Conservation (phyloP, 1,140 invertebrate species). For the Chironomus tepperi region DNA sequence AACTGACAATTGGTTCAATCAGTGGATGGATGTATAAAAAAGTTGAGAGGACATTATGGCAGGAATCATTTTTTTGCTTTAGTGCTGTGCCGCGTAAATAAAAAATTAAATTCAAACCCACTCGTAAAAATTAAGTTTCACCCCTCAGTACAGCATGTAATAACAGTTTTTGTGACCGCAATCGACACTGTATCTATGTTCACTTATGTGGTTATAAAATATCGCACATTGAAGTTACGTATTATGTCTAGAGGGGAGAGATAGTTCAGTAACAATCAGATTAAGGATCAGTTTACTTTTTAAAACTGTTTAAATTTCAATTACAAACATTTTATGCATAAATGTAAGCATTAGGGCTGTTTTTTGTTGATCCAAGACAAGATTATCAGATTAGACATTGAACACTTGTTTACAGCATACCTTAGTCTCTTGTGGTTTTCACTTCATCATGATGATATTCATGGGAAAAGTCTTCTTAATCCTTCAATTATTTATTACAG, state of each 20-base stretch:
- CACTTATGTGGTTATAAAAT: background rate
- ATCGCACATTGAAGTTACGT: background rate
- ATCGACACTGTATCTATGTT: background rate
- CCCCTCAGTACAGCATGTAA: background rate
- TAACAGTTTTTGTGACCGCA: background rate
- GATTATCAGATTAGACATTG: conserved; percentile 8
- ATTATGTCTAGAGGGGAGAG: background rate
- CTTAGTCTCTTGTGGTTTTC: background rate
- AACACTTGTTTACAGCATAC: conserved; percentile 7
- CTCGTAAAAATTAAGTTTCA: background rate
- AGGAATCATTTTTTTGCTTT: background rate
- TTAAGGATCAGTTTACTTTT: no score
- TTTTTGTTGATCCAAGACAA: no score
- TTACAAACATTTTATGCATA: background rate
- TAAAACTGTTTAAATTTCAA: background rate
- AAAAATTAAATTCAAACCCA: background rate
- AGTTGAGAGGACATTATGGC: background rate
- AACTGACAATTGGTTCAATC: no score
- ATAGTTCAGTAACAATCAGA: background rate
- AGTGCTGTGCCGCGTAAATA: background rate
- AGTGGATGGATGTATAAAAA: background rate
- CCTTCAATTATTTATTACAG: background rate
- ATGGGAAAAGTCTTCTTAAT: background rate
- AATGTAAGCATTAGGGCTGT: background rate
- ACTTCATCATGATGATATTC: background rate